These are phyloP conservation scores for Rhagium mordax DNA, from an alignment of 2,888 invertebrate genomes.

Conservation along the genomic window DNA sequence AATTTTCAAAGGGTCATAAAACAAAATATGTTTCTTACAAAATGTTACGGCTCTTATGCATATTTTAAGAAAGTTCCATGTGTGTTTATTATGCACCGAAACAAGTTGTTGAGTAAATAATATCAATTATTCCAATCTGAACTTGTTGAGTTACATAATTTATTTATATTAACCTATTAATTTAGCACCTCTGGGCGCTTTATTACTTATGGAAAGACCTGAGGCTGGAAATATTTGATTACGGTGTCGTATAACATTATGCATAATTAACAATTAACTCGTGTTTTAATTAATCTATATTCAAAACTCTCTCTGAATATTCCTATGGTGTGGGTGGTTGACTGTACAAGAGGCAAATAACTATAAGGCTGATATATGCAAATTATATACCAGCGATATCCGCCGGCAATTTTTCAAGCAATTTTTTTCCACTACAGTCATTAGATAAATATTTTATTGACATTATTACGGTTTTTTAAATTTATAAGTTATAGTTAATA, in stretches of 20 bases:
- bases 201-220: constrained; percentile 16
- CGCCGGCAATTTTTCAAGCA: background rate
- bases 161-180: constrained; percentile 13
- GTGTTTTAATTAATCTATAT: constrained; percentile 19
- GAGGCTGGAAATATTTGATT: constrained; percentile 16
- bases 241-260: constrained; percentile 8
- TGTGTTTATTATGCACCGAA: background rate
- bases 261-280: constrained; percentile 16
- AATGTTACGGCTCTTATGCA: constrained; percentile 7
- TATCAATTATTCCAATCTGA: constrained; percentile 19
- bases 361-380: constrained; percentile 7
- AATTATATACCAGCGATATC: constrained; percentile 1
- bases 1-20: constrained; percentile 10
- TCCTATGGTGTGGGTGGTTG: constrained; percentile 13
- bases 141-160: constrained; percentile 20
- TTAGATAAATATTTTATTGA: background rate
- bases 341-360: background rate
- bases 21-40: background rate
- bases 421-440: background rate
- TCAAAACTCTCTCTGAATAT: constrained; percentile 16
- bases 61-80: constrained; percentile 21
- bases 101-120: constrained; percentile 20
- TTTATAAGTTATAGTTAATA: background rate
- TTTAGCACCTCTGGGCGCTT: constrained; percentile 10
- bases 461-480: background rate